Conservation (phyloP, 2,113 vertebrate genomes). For the Tupaia chinensis region DNA sequence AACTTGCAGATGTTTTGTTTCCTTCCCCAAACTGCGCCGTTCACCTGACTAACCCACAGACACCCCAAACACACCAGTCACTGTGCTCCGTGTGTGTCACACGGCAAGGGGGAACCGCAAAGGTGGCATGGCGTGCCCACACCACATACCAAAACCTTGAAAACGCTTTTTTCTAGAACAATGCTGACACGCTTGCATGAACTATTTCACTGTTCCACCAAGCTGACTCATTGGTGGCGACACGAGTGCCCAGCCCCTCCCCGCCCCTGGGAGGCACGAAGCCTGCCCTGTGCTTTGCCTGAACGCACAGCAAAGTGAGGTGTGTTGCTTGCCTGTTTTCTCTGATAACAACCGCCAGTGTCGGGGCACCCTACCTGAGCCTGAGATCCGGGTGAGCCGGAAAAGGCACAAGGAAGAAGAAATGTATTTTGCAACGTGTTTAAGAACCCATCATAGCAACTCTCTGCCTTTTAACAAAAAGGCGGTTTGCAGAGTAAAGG, state of each 20-base stretch:
- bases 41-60: not conserved
- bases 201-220: not conserved
- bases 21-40: not conserved
- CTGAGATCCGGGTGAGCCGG: not conserved
- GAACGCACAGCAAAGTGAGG: too few relatives aligned
- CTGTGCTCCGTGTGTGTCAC: accelerated
- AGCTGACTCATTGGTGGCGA: not conserved
- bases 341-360: not conserved
- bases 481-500: not conserved
- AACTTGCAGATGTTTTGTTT: not conserved
- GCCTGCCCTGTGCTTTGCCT: not conserved
- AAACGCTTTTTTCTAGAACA: not conserved
- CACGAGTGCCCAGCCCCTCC: not conserved
- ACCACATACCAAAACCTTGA: not conserved
- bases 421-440: not conserved
- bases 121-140: accelerated
- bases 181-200: not conserved
- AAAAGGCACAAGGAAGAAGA: not conserved
- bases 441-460: not conserved
- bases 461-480: not conserved
- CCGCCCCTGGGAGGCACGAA: not conserved
- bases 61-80: not conserved
- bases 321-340: not conserved
- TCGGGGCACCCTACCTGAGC: not conserved
- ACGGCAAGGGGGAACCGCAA: not conserved